phyloP scores from a whole-genome alignment of 2,113 vertebrate genomes.

The Lasiurus borealis region DNA sequence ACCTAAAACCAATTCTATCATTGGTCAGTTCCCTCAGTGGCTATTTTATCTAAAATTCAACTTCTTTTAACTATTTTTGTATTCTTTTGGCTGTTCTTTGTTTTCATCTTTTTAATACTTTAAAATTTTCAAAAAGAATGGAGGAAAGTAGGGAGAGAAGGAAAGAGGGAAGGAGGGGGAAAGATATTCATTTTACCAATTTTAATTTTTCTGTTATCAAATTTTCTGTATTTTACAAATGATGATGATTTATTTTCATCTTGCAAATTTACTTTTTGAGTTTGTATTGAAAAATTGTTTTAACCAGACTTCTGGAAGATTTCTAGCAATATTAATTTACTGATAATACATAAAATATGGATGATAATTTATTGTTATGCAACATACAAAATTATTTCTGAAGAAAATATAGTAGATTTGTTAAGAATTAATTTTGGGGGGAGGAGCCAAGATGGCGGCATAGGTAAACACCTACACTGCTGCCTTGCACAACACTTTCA shows the following conservation, averaged over 20 bases:
- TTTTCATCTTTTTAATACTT: conserved; percentile 11
- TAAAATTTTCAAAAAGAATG: conserved; percentile 19
- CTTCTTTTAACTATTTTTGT: not conserved
- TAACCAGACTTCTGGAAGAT: not conserved
- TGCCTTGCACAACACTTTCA: too few species aligned
- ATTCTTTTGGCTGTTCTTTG: not conserved
- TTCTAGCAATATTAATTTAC: not conserved
- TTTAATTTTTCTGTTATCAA: conserved; percentile 37
- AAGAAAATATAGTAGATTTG: conserved; percentile 40
- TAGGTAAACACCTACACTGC: too few species aligned
- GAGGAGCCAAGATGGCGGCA: too few species aligned
- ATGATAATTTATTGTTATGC: not conserved
- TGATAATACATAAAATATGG: conserved; percentile 25
- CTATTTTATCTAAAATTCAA: conserved; percentile 23
- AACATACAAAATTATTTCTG: not conserved
- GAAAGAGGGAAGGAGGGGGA: not conserved
- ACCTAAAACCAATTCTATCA: not conserved
- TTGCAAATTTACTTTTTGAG: not conserved
- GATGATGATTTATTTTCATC: conserved; percentile 19
- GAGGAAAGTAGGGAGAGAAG: not conserved
- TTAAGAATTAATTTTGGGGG: conserved; percentile 50
- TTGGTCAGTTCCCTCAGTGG: not conserved
- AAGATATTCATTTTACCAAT: not conserved
- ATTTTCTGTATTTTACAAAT: conserved; percentile 39
- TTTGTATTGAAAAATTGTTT: conserved; percentile 30